Conservation (phyloP, 2,113 vertebrate genomes). For the Acanthochromis polyacanthus region DNA sequence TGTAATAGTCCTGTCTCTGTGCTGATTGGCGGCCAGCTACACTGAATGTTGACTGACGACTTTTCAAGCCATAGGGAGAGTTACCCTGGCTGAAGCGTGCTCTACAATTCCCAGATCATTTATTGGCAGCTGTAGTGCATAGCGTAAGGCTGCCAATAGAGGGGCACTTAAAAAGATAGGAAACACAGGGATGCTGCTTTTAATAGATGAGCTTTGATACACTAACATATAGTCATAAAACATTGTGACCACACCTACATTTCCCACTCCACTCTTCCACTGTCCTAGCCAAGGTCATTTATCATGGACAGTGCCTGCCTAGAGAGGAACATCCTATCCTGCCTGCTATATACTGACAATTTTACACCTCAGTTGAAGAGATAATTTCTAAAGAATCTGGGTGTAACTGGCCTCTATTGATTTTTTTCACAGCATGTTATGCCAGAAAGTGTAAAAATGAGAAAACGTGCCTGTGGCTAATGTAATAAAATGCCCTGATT, state of each 20-base stretch:
- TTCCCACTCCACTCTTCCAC: conserved; percentile 50
- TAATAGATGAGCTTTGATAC: conserved; percentile 72
- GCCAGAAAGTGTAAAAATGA: conserved; percentile 14
- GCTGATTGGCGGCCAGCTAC: conserved; percentile 62
- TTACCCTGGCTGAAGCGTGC: conserved; percentile 30
- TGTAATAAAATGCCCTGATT: conserved; percentile 29
- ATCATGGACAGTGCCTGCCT: conserved; percentile 57
- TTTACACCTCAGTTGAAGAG: conserved; percentile 66
- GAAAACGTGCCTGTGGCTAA: conserved; percentile 36
- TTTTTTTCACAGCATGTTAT: conserved; percentile 31
- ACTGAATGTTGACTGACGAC: conserved; percentile 65
- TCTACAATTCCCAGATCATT: conserved; percentile 58
- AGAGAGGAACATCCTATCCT: conserved; percentile 45
- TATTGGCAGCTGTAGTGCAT: conserved; percentile 68
- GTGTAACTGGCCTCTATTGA: conserved; percentile 23
- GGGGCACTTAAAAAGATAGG: conserved; percentile 78
- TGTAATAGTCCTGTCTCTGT: conserved; percentile 56
- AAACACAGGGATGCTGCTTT: conserved; percentile 66
- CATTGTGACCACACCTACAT: conserved; percentile 57
- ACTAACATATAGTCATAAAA: conserved; percentile 78
- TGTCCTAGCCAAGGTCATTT: conserved; percentile 66
- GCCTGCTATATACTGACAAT: conserved; percentile 37
- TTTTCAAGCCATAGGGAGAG: conserved; percentile 43
- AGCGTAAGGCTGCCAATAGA: conserved; percentile 57
- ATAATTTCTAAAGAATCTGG: conserved; percentile 48